Percentiles rank a stretch among this genome's conserved stretches.
Conservation (phyloP, 2,113 vertebrate genomes). For the Corynorhinus townsendii region DNA sequence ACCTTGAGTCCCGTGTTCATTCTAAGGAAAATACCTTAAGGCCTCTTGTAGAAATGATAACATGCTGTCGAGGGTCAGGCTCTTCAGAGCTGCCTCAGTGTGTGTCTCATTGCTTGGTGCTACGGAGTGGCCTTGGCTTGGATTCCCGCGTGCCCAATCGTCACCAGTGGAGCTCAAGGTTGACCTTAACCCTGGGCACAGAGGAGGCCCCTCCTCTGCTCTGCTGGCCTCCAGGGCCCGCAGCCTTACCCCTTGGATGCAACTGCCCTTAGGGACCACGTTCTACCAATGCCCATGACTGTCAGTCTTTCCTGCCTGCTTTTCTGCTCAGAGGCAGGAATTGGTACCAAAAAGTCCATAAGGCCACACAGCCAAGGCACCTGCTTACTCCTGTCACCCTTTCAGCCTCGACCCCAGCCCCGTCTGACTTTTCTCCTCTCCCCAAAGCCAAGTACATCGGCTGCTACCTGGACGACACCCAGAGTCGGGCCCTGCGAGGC, state of each 20-base stretch:
- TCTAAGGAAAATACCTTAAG: neutral
- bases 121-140: neutral
- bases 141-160: neutral
- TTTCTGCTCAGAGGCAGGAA: neutral
- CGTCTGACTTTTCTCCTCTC: conserved; percentile 20
- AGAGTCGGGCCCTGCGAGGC: conserved; percentile 90
- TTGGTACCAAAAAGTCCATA: neutral
- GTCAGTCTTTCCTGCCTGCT: neutral
- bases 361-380: neutral
- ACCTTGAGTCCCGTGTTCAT: neutral
- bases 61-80: no score
- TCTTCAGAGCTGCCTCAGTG: neutral
- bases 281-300: accelerated
- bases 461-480: conserved; percentile 92
- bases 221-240: neutral
- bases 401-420: neutral
- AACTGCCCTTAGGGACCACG: neutral
- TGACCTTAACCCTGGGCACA: neutral
- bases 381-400: neutral
- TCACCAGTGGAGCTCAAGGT: neutral
- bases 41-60: neutral
- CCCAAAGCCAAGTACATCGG: conserved; percentile 91
- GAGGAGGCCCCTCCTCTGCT: neutral
- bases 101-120: neutral
- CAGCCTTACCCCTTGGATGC: neutral